These are phyloP conservation scores for Caenorhabditis doughertyi DNA, from an alignment of 2,888 invertebrate genomes.

Conservation along the genomic window DNA sequence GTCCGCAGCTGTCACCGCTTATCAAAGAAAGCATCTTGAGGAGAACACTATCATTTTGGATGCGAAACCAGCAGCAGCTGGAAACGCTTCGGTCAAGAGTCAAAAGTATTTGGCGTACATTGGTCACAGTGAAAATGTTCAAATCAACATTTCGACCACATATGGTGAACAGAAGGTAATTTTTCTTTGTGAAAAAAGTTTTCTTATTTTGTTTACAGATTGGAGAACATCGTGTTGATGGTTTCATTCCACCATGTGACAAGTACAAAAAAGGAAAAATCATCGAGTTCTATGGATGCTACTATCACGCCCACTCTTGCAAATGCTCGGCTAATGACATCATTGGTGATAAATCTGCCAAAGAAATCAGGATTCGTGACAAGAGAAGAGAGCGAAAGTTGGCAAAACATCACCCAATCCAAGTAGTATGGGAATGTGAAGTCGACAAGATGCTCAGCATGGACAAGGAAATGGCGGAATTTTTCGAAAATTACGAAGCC, in stretches of 20 bases:
- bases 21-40: background rate
- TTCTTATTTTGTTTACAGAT: background rate
- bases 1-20: background rate
- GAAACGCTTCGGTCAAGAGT: background rate
- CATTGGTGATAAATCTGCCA: background rate
- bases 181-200: too few species aligned
- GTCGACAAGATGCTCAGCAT: too few species aligned
- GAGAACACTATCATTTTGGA: too few species aligned
- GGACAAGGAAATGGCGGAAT: too few species aligned
- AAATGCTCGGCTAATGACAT: background rate
- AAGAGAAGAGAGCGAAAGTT: background rate
- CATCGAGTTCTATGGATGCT: background rate
- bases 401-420: too few species aligned
- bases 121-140: background rate
- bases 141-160: background rate
- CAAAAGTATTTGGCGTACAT: slow-evolving; percentile 16
- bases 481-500: too few species aligned
- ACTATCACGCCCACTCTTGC: background rate
- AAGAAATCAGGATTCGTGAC: background rate
- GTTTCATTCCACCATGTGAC: background rate
- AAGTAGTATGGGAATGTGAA: too few species aligned
- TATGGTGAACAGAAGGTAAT: background rate
- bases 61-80: too few species aligned
- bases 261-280: background rate
- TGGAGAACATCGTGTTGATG: background rate